Percentiles rank a stretch among this genome's conserved stretches.
Evolutionary conservation across 2,113 vertebrate genomes (phyloP).

Genomic region (Sylvietta virens): DNA sequence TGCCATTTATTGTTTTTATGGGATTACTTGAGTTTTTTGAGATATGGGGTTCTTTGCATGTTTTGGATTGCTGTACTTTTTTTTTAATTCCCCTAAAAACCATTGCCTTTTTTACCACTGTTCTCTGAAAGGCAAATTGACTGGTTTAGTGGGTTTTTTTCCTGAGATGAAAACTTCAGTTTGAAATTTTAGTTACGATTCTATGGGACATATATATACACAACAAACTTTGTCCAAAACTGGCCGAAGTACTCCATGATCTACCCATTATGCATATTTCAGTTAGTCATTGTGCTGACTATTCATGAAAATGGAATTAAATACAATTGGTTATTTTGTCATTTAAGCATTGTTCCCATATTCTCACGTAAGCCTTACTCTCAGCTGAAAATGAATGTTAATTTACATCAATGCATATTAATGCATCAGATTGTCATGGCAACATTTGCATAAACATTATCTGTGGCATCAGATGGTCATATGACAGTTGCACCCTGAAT

Average conservation of each 20-base stretch:
- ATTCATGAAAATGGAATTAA: neutral
- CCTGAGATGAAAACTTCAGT: neutral
- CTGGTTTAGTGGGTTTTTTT: neutral
- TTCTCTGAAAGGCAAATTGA: neutral
- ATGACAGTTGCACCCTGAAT: neutral
- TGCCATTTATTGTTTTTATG: neutral
- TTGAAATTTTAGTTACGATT: neutral
- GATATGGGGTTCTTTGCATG: rapidly evolving
- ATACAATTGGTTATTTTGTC: neutral
- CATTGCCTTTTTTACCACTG: neutral
- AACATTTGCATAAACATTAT: neutral
- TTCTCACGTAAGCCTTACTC: neutral
- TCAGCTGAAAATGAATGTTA: neutral
- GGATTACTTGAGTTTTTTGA: neutral
- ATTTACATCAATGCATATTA: neutral
- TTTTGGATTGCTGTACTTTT: neutral
- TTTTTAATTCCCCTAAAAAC: neutral
- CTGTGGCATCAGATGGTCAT: neutral
- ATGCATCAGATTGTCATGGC: neutral
- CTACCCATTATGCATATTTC: neutral
- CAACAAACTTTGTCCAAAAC: neutral
- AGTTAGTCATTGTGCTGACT: neutral
- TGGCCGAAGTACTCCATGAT: neutral
- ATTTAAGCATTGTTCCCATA: neutral
- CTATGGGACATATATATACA: neutral